Conservation (phyloP, 2,797 vertebrate genomes). For the Smutsia gigantea region DNA sequence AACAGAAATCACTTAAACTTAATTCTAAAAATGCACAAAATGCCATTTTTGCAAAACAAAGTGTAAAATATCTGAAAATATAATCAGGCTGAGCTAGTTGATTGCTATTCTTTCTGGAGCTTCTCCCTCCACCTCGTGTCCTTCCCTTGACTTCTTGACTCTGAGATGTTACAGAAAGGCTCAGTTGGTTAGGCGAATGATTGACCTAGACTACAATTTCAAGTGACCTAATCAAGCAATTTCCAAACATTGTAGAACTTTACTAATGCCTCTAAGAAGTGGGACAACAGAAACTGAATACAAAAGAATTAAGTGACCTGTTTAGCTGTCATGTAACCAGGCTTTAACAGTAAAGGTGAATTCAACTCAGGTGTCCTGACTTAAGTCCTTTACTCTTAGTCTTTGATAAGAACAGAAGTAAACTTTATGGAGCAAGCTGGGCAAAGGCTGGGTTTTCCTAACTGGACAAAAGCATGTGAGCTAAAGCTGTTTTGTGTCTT, state of each 20-base stretch:
- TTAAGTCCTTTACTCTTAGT: neutral
- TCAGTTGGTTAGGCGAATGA: conserved; percentile 3
- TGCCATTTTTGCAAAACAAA: conserved; percentile 12
- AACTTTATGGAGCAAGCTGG: neutral
- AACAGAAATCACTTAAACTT: conserved; percentile 43
- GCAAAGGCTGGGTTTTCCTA: neutral
- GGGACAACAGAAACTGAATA: neutral
- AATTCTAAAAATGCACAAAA: conserved; percentile 5
- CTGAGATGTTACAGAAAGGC: neutral
- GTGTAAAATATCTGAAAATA: neutral
- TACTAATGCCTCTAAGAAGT: neutral
- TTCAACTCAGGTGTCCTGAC: neutral
- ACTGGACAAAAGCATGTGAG: neutral
- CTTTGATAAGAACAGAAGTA: neutral
- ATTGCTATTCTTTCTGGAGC: neutral
- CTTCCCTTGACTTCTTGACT: neutral
- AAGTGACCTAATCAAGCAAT: neutral
- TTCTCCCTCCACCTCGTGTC: neutral
- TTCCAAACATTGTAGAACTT: conserved; percentile 10
- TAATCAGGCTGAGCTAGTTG: neutral
- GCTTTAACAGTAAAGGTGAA: neutral
- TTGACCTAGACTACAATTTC: neutral
- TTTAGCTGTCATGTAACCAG: neutral
- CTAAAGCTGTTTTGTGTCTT: neutral
- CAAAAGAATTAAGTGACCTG: neutral